Evolutionary conservation across 2,113 vertebrate species (phyloP).

Genomic region (Hippocampus barbouri): DNA sequence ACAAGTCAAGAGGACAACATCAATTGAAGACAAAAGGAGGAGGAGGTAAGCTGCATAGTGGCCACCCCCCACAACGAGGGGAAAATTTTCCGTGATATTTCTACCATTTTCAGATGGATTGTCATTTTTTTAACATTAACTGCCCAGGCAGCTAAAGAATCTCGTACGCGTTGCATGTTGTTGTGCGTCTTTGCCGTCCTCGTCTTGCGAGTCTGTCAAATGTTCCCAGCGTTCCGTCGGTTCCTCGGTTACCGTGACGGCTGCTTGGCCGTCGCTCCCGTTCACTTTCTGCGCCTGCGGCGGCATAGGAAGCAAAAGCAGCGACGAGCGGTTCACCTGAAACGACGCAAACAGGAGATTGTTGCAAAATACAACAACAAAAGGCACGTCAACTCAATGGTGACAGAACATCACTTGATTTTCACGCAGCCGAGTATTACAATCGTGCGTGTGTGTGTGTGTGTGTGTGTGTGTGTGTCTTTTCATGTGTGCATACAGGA

Average conservation of each 20-base stretch:
- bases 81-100: too few relatives aligned
- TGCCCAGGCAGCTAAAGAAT: neutral
- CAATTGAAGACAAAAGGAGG: too few relatives aligned
- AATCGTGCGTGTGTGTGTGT: neutral
- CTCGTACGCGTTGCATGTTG: conserved; percentile 40
- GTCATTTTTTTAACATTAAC: too few relatives aligned
- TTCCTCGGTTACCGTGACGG: conserved; percentile 28
- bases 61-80: too few relatives aligned
- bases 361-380: too few relatives aligned
- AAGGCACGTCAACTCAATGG: too few relatives aligned
- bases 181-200: conserved; percentile 36
- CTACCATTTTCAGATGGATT: too few relatives aligned
- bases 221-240: conserved; percentile 36
- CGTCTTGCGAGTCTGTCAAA: conserved; percentile 62
- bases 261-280: conserved; percentile 51
- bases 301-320: conserved; percentile 57
- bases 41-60: too few relatives aligned
- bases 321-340: conserved; percentile 72
- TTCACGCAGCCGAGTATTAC: neutral
- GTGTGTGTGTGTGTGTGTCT: neutral
- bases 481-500: conserved; percentile 76
- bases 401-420: too few relatives aligned
- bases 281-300: conserved; percentile 54
- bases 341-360: neutral
- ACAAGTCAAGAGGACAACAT: too few relatives aligned